Percentiles rank a stretch among this genome's conserved stretches.
These are phyloP conservation scores for Drosophila malerkotliana DNA, from an alignment of 1,140 invertebrate genomes.

Conservation along the genomic window DNA sequence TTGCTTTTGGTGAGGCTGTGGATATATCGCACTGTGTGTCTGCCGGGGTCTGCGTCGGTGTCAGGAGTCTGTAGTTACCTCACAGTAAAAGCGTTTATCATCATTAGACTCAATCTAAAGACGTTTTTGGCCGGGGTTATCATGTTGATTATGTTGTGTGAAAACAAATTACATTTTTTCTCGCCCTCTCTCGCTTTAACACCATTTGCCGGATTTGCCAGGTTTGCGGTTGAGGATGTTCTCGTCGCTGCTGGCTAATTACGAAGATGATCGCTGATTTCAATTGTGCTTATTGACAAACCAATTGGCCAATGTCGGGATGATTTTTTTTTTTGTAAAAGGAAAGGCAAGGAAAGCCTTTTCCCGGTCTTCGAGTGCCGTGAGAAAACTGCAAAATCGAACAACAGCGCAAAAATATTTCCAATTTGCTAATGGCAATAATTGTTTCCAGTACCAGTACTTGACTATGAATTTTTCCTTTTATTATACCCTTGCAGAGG, in stretches of 20 bases:
- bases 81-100: constrained; percentile 84
- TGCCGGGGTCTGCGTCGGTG: constrained; percentile 63
- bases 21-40: constrained; percentile 4
- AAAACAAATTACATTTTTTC: constrained; percentile 84
- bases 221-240: constrained; percentile 45
- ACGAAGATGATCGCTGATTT: constrained; percentile 67
- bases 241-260: constrained; percentile 65
- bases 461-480: constrained; percentile 42
- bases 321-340: constrained; percentile 35
- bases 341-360: constrained; percentile 68
- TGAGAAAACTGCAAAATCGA: constrained; percentile 70
- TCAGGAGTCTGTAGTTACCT: constrained; percentile 81
- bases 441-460: constrained; percentile 62
- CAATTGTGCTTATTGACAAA: constrained; percentile 78
- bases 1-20: constrained; percentile 7
- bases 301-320: constrained; percentile 53
- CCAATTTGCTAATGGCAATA: constrained; percentile 71
- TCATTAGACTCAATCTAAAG: constrained; percentile 84
- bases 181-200: constrained; percentile 60
- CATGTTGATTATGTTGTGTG: constrained; percentile 84
- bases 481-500: too few relatives aligned
- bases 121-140: constrained; percentile 82
- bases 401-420: constrained; percentile 52
- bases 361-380: constrained; percentile 37
- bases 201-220: constrained; percentile 50